Evolutionary conservation across 2,888 invertebrate genomes (phyloP).

Genomic region (Molanna angustata): DNA sequence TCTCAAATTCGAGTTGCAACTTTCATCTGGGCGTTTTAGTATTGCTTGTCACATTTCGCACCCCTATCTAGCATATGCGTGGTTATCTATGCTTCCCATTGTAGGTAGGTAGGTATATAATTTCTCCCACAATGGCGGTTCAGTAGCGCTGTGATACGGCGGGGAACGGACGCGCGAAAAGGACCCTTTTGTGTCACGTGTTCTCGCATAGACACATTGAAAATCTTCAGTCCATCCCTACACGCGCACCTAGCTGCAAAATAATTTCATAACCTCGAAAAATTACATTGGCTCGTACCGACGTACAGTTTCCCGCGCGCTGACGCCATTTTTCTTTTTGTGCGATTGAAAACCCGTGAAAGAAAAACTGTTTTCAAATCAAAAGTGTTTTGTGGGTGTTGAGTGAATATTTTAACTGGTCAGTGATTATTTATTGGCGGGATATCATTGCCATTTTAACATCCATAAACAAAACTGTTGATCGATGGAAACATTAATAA

Average conservation of each 20-base stretch:
- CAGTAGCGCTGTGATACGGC: slow-evolving; percentile 20
- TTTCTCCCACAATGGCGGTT: slow-evolving; percentile 12
- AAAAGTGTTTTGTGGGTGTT: neutral
- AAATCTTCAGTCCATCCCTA: neutral
- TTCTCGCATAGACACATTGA: neutral
- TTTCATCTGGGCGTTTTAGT: no score
- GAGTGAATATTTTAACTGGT: no score
- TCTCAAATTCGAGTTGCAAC: no score
- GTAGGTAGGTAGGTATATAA: no score
- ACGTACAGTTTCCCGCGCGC: slow-evolving; percentile 15
- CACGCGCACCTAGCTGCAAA: no score
- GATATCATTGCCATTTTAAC: no score
- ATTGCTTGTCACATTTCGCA: neutral
- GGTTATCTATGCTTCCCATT: neutral
- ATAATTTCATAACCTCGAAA: slow-evolving; percentile 15
- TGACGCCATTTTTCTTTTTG: slow-evolving; percentile 16
- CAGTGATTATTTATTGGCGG: no score
- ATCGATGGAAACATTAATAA: no score
- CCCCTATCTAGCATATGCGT: neutral
- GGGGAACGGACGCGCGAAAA: slow-evolving; percentile 17
- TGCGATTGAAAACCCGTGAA: no score
- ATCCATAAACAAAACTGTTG: no score
- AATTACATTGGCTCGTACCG: slow-evolving; percentile 10
- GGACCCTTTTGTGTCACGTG: slow-evolving; percentile 5
- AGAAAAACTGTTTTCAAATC: neutral